Evolutionary conservation across 2,113 vertebrate genomes (phyloP).

Genomic region (Perca flavescens): DNA sequence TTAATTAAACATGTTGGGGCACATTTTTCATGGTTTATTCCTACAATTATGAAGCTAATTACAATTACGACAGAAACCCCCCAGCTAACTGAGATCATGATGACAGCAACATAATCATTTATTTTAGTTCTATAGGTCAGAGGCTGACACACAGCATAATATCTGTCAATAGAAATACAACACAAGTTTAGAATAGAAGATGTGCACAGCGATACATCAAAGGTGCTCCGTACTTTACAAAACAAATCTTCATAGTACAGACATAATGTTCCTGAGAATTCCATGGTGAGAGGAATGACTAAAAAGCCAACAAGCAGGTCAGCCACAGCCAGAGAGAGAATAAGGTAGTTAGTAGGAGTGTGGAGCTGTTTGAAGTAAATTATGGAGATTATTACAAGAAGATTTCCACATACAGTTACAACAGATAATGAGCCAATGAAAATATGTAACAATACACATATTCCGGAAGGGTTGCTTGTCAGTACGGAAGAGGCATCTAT

Average conservation of each 20-base stretch:
- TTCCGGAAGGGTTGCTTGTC: not conserved
- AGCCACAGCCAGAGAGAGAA: not conserved
- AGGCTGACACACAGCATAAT: constrained; percentile 46
- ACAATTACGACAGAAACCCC: not conserved
- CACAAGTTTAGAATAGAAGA: constrained; percentile 39
- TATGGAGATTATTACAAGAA: constrained; percentile 22
- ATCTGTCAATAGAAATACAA: constrained; percentile 49
- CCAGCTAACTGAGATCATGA: constrained; percentile 44
- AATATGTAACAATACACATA: not conserved
- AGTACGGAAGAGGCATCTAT: not conserved
- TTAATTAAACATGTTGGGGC: not conserved
- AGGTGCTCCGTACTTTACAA: constrained; percentile 5
- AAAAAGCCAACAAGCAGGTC: not conserved
- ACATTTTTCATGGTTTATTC: constrained; percentile 4
- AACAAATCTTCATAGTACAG: constrained; percentile 1
- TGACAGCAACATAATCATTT: not conserved
- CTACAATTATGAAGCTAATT: not conserved
- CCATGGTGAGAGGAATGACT: constrained; percentile 21
- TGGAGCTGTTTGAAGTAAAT: constrained; percentile 23
- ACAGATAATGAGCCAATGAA: not conserved
- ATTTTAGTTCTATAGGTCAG: constrained; percentile 32
- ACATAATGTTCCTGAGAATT: not conserved
- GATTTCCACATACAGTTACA: constrained; percentile 6
- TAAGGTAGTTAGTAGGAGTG: constrained; percentile 10
- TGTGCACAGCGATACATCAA: constrained; percentile 19